phyloP scores from a whole-genome alignment of 2,797 vertebrate species.

The Danio choprae region DNA sequence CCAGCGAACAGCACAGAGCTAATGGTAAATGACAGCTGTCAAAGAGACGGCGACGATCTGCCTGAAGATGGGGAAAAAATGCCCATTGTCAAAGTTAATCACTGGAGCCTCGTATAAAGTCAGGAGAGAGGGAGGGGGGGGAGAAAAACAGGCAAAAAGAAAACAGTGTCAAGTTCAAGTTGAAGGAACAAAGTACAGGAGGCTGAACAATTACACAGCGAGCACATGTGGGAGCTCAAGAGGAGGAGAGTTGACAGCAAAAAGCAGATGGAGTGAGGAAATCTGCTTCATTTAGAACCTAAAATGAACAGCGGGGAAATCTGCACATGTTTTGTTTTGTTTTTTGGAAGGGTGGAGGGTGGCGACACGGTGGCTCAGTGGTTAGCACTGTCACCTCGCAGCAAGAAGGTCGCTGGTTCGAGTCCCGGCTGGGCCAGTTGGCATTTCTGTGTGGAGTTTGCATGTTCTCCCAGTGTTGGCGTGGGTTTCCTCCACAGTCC shows the following conservation, averaged over 20 bases:
- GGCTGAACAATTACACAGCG: constrained; percentile 69
- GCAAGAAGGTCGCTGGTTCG: too few relatives aligned
- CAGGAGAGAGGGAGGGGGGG: constrained; percentile 51
- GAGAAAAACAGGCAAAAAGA: constrained; percentile 6
- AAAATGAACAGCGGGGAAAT: neutral
- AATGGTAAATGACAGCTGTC: constrained; percentile 80
- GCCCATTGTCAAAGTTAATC: constrained; percentile 78
- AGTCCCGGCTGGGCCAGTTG: too few relatives aligned
- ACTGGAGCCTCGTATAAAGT: constrained; percentile 71
- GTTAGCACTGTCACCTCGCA: too few relatives aligned
- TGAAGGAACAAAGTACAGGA: constrained; percentile 74
- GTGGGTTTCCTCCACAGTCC: too few relatives aligned
- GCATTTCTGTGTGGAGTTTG: too few relatives aligned
- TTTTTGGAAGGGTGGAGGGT: too few relatives aligned
- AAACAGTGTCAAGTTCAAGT: constrained; percentile 77
- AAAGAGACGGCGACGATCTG: constrained; percentile 72
- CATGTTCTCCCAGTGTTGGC: too few relatives aligned
- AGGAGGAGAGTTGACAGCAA: constrained; percentile 69
- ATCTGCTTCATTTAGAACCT: constrained; percentile 59
- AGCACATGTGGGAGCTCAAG: constrained; percentile 69
- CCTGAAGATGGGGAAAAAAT: constrained; percentile 67
- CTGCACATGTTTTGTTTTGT: too few relatives aligned
- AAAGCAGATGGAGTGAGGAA: constrained; percentile 63
- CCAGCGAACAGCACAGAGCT: constrained; percentile 63
- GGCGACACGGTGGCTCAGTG: too few relatives aligned